Percentiles rank a stretch among this genome's conserved stretches.
Evolutionary conservation across 2,888 invertebrate species (phyloP).

Genomic region (Brachyptera risi): DNA sequence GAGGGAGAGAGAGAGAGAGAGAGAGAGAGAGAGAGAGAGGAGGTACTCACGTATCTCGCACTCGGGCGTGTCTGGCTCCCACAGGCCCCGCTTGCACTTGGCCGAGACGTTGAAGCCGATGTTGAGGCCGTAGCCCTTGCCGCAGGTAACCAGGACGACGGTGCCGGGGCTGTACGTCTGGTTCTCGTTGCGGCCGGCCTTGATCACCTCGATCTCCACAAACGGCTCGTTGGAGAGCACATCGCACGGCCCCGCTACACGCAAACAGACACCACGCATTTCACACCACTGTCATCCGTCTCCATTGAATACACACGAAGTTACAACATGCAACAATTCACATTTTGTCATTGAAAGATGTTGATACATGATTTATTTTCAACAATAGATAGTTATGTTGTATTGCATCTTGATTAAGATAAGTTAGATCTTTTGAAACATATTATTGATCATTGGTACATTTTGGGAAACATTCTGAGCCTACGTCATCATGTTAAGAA

Average conservation of each 20-base stretch:
- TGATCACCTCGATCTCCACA: conserved; percentile 65
- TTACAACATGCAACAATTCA: no score
- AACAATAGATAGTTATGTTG: no score
- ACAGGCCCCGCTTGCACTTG: conserved; percentile 76
- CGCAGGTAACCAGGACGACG: conserved; percentile 69
- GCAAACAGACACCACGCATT: no score
- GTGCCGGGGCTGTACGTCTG: conserved; percentile 72
- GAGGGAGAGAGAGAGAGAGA: background rate
- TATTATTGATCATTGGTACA: no score
- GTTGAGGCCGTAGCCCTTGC: conserved; percentile 72
- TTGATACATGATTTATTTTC: no score
- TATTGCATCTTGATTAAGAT: no score
- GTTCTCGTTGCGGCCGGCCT: conserved; percentile 65
- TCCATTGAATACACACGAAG: no score
- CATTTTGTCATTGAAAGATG: no score
- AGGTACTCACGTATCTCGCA: conserved; percentile 76
- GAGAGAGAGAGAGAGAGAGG: conserved; percentile 57
- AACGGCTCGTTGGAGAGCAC: conserved; percentile 60
- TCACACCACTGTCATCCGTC: no score
- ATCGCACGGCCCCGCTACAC: conserved; percentile 56
- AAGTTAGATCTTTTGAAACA: no score
- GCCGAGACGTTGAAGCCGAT: conserved; percentile 70
- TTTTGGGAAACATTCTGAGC: no score
- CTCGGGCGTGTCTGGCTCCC: conserved; percentile 77
- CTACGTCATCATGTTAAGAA: no score